Base-by-base conservation (phyloP, 2,113 vertebrate species). In the Scytalopus superciliaris region DNA sequence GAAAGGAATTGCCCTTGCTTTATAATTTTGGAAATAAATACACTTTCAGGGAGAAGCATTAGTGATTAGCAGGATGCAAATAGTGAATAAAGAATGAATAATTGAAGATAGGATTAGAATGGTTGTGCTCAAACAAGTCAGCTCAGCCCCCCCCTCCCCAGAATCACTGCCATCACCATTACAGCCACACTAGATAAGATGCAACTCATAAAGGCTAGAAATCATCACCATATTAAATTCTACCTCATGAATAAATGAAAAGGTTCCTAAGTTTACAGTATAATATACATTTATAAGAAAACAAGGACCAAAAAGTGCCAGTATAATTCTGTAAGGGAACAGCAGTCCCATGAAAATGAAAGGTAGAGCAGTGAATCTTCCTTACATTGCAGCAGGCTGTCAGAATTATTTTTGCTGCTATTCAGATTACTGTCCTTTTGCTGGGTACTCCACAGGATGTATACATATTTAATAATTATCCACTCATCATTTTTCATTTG, bases 171-270 rank as follows among this genome's bases (percentile, higher is more conserved):
- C 60, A 78, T 73, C 92, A 69, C 91, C 76, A 68, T 84, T 84
- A 94, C 8, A 96, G 64, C 50, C 67, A 62, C 86, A 9, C 60
- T 84, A 19, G 40, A 33, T 70, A 97, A 98, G 96, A 87, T 90
- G 95, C 90, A 94, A 97, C 97, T 97, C 97, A 96, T 98, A 98
- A 97, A 97, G 96, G 87, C 79, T 68, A 90, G 95, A 97, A 97
- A 97, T 97, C 97, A 97, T 96, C 96, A 93, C 90, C 78, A 90
- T 95, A 98, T 98, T 98, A 98, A 98, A 98, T 98, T 94, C 95
- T 89, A 72, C 78, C 96, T 98, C 96, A 98, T 98, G 97, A 98
- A 98, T 98, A 98, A 98, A 94, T 98, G 67, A 98, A 97, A 95
- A 97, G 94, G 84, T 92, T 96, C 91, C 96, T 95, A 97, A 98